Evolutionary conservation across 2,113 vertebrate species (phyloP).

Genomic region (Proteles cristata): DNA sequence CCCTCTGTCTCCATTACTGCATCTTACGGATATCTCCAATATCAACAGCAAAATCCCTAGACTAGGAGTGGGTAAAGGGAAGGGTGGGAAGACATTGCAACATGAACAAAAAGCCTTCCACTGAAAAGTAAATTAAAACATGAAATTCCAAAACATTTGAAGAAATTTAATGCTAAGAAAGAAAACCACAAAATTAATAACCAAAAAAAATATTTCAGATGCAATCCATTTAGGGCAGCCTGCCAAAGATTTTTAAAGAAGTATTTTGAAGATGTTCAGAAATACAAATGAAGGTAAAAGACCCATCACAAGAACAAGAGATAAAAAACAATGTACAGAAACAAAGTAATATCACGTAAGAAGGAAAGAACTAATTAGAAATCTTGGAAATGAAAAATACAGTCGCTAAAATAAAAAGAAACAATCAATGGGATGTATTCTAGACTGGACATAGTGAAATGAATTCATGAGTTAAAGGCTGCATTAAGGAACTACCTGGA

Average conservation of each 20-base stretch:
- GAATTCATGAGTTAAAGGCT: neutral
- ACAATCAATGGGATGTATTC: neutral
- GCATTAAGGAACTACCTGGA: neutral
- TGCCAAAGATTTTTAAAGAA: conserved; percentile 15
- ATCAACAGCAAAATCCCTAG: neutral
- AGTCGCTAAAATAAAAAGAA: conserved; percentile 19
- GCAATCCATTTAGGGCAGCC: neutral
- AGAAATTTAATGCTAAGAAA: conserved; percentile 26
- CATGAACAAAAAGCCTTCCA: neutral
- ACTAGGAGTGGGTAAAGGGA: neutral
- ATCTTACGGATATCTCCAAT: neutral
- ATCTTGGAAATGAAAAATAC: conserved; percentile 38
- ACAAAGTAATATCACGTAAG: neutral
- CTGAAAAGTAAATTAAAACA: conserved; percentile 11
- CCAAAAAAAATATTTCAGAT: conserved; percentile 10
- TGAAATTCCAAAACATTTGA: neutral
- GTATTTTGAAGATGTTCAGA: neutral
- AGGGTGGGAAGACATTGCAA: neutral
- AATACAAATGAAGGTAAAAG: conserved; percentile 18
- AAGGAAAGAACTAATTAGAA: neutral
- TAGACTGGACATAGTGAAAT: neutral
- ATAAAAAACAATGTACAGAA: conserved; percentile 8
- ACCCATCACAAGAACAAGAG: neutral
- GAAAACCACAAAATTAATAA: conserved; percentile 44
- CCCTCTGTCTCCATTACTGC: neutral